Evolutionary conservation across 2,113 vertebrate species (phyloP), one percentile per base, ranked within the genome.

Genomic region (Clarias magur): DNA sequence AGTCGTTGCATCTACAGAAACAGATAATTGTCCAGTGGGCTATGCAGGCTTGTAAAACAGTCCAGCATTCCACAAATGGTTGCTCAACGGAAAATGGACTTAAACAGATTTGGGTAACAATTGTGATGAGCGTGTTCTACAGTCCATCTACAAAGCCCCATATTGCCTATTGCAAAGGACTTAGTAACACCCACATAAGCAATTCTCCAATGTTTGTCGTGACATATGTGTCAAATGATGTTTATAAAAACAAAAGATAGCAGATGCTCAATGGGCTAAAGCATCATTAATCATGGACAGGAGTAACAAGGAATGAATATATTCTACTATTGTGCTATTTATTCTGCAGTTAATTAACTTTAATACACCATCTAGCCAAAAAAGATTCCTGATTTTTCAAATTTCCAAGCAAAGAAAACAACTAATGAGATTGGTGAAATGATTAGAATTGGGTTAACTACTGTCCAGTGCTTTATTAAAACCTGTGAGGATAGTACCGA

Each of bases 101-200:
- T 89, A 88, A 90, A 86, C 87, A 88, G 88, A 89, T 90, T 91
- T 90, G 87, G 75, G 34, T 85, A 89, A 89, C 89, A 89, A 89
- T 88, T 76, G 86, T 78, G 75, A 80, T 59, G 80, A 70, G 76
- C 60, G 19, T 78, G 88, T 88, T 81, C 57, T 79, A 85, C 73
- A 85, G 81, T 78, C 78, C 87, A 82, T 86, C 89, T 81, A 84
- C 80, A 89, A 90, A 88, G 86, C 81, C 82, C n/a, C 56, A 81
- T 68, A 73, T 76, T 67, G 88, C 67, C 78, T 82, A 27, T 34
- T 88, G 70, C 86, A 85, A 88, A 85, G 76, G 68, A 81, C 88
- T 82, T 72, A 42, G 17, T 75, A 67, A 86, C 54, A 87, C 79
- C 62, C 54, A 63, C 54, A 82, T 87, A 67, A 63, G 78, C 80